A percentile compares a stretch with the other conserved stretches of the same genome.
phyloP scores from a whole-genome alignment of 2,113 vertebrate genomes.

The Brachyistius frenatus region DNA sequence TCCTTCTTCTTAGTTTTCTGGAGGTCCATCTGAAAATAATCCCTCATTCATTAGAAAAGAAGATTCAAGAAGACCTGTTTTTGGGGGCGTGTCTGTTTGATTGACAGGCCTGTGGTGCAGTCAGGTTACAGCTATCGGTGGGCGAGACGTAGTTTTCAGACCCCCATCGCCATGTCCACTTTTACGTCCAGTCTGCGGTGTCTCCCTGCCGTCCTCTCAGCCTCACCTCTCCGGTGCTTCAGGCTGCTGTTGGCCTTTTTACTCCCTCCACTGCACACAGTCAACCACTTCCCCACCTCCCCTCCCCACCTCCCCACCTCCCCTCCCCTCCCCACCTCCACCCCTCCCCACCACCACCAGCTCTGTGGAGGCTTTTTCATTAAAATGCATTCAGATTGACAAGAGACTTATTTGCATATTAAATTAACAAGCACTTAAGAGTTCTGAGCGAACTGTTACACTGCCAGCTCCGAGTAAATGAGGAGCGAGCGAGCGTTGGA shows the following conservation, averaged over 20 bases:
- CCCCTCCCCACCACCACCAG: neutral
- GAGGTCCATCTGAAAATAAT: too few relatives aligned
- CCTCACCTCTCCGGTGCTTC: conserved; percentile 12
- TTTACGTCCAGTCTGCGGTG: neutral
- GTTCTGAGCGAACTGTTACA: conserved; percentile 69
- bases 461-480: conserved; percentile 63
- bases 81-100: too few relatives aligned
- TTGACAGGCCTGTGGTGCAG: too few relatives aligned
- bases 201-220: conserved; percentile 12
- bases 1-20: too few relatives aligned
- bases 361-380: conserved; percentile 71
- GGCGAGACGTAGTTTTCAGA: too few relatives aligned
- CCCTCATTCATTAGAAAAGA: too few relatives aligned
- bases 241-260: conserved; percentile 7
- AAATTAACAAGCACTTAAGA: conserved; percentile 83
- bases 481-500: conserved; percentile 49
- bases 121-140: too few relatives aligned
- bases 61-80: too few relatives aligned
- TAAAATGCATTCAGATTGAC: conserved; percentile 80
- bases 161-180: too few relatives aligned
- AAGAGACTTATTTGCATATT: conserved; percentile 85
- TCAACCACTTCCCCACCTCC: conserved; percentile 4
- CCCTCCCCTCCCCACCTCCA: too few relatives aligned
- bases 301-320: neutral
- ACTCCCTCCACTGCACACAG: neutral